Percentiles rank a stretch among this genome's conserved stretches.
Conservation (phyloP, 2,113 vertebrate species). For the Zosterops pallidus region DNA sequence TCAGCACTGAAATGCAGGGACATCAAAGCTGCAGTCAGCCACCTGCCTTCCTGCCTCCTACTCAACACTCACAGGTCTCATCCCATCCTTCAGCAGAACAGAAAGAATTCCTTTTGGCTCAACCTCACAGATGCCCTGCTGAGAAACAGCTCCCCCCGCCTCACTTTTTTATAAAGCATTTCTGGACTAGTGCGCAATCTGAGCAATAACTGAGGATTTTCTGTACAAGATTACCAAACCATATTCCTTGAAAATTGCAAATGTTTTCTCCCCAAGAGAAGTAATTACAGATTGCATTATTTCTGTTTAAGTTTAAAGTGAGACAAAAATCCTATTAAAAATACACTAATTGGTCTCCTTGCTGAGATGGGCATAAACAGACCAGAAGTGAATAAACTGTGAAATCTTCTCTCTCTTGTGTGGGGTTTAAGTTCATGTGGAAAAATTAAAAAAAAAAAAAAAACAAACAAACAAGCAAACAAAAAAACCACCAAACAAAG, state of each 20-base stretch:
- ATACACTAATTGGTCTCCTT: conserved; percentile 22
- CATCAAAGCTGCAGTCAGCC: background rate
- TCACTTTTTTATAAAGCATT: background rate
- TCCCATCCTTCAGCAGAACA: background rate
- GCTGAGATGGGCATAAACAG: background rate
- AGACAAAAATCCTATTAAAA: conserved; percentile 30
- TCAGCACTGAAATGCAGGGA: background rate
- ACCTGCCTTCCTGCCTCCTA: background rate
- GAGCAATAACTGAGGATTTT: background rate
- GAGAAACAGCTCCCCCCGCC: fast-evolving
- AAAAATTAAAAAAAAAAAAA: background rate
- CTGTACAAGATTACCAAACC: background rate
- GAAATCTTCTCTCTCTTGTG: background rate
- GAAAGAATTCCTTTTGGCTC: background rate
- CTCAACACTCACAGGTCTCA: background rate
- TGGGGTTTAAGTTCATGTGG: background rate
- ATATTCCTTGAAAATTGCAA: background rate
- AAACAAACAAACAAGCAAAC: background rate
- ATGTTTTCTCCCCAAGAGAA: background rate
- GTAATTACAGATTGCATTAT: conserved; percentile 25
- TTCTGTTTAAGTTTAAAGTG: conserved; percentile 23
- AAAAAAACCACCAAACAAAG: too few relatives aligned
- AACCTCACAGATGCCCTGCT: background rate
- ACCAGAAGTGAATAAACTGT: background rate
- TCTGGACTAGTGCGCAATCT: background rate